Conservation (phyloP, 2,113 vertebrate genomes). For the Leucopsar rothschildi region DNA sequence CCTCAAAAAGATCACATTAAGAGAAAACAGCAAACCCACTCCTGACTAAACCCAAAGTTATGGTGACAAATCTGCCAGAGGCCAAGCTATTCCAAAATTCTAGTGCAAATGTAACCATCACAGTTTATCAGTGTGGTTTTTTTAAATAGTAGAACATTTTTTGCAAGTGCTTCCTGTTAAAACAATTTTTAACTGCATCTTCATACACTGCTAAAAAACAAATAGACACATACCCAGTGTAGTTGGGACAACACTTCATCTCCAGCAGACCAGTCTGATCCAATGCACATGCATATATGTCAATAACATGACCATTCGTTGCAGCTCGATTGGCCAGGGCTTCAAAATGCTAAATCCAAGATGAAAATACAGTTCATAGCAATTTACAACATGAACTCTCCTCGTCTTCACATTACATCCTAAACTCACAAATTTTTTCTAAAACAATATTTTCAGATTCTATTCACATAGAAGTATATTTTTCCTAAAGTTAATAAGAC, state of each 20-base stretch:
- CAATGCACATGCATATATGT: conserved; percentile 94
- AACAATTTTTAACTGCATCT: not conserved
- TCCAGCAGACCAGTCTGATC: conserved; percentile 96
- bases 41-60: not conserved
- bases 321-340: conserved; percentile 89
- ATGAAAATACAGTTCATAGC: conserved; percentile 37
- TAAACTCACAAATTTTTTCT: not conserved
- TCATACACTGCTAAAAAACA: not conserved
- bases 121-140: not conserved
- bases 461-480: not conserved
- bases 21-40: not conserved
- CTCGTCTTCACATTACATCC: not conserved
- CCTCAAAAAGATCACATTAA: not conserved
- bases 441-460: not conserved
- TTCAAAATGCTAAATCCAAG: conserved; percentile 87
- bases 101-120: not conserved
- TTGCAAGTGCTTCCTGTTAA: not conserved
- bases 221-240: conserved; percentile 83
- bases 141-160: not conserved
- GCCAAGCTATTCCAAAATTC: not conserved
- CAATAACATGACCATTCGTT: conserved; percentile 90
- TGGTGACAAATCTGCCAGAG: not conserved
- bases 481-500: not conserved
- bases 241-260: conserved; percentile 96
- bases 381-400: not conserved